Percentiles rank a stretch among this genome's conserved stretches.
phyloP scores from a whole-genome alignment of 2,888 invertebrate species.

The Atethmia centrago region DNA sequence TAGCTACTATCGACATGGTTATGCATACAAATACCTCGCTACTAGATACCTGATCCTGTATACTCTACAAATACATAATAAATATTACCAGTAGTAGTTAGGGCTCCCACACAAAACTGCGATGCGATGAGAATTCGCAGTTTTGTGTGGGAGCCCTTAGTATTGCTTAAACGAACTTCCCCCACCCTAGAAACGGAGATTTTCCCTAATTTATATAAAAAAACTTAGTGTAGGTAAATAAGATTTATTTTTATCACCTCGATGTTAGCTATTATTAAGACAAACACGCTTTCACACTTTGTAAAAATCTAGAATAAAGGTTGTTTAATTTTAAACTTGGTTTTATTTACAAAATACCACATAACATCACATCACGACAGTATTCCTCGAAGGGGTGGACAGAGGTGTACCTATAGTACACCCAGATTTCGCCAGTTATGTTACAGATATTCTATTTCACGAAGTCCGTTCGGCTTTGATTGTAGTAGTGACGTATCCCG shows the following conservation, averaged over 20 bases:
- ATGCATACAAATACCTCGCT: background rate
- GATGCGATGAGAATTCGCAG: too few species aligned
- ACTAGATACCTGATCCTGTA: slow-evolving; percentile 8
- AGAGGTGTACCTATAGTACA: too few species aligned
- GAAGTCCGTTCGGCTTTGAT: too few species aligned
- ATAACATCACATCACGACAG: too few species aligned
- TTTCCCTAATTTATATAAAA: background rate
- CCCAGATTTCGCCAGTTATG: too few species aligned
- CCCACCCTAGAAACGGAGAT: background rate
- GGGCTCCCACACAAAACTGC: too few species aligned
- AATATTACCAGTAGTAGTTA: too few species aligned
- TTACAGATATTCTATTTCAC: too few species aligned
- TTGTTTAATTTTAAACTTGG: slow-evolving; percentile 8
- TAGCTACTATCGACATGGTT: background rate
- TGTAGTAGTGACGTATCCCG: too few species aligned
- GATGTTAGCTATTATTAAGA: background rate
- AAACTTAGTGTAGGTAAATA: background rate
- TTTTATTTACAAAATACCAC: slow-evolving; percentile 4
- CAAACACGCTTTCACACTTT: slow-evolving; percentile 1
- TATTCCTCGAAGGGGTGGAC: too few species aligned
- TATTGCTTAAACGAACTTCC: background rate
- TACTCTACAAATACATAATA: background rate
- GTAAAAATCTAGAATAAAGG: slow-evolving; percentile 32
- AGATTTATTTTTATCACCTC: background rate
- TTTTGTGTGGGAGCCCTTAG: too few species aligned